These are phyloP conservation scores for Coregonus clupeaformis DNA, from an alignment of 2,113 vertebrate species.

Conservation along the genomic window DNA sequence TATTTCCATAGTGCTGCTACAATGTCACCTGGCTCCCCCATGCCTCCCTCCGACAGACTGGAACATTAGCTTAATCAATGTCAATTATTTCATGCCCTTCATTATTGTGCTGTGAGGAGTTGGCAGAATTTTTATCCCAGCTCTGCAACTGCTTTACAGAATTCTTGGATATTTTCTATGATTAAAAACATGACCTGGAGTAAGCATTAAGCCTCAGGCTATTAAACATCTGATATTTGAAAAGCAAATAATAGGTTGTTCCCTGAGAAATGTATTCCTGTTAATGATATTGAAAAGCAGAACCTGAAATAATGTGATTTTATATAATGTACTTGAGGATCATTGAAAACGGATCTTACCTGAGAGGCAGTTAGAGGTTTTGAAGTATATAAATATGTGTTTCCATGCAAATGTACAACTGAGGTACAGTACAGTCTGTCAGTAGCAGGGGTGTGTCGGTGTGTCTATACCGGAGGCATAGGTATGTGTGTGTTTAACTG, in stretches of 20 bases:
- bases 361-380: neutral
- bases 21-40: slow-evolving; percentile 57
- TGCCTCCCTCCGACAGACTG: slow-evolving; percentile 40
- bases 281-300: slow-evolving; percentile 11
- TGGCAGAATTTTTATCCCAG: slow-evolving; percentile 60
- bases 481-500: slow-evolving; percentile 2
- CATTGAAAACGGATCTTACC: neutral
- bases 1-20: slow-evolving; percentile 55
- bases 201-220: slow-evolving; percentile 50
- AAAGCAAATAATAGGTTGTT: slow-evolving; percentile 45
- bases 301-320: neutral
- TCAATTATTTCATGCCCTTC: slow-evolving; percentile 68
- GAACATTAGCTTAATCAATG: slow-evolving; percentile 76
- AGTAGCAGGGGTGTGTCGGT: slow-evolving; percentile 1
- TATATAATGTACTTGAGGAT: neutral
- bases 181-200: slow-evolving; percentile 55
- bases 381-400: neutral
- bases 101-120: slow-evolving; percentile 65
- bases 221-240: slow-evolving; percentile 48
- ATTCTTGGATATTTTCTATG: slow-evolving; percentile 50
- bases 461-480: neutral
- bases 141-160: slow-evolving; percentile 53
- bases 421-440: neutral
- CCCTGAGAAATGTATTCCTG: slow-evolving; percentile 31
- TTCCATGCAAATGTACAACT: neutral